Base-by-base conservation (phyloP, 1,140 invertebrate genomes). In the Prorops nasuta region DNA sequence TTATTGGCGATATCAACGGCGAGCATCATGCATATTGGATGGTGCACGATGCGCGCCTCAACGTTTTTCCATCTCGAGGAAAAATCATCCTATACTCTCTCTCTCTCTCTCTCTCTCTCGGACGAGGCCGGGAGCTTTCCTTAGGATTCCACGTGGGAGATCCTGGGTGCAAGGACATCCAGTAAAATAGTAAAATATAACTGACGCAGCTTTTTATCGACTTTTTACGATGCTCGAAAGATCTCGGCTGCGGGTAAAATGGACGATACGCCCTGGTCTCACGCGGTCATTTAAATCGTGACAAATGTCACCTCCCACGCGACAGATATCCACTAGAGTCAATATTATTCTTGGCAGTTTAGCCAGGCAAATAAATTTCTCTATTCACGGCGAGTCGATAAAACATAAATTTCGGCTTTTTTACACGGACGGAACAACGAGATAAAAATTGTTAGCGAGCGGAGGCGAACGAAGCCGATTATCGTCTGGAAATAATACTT, bases 181-280 rank as follows among this genome's bases (percentile, higher is more conserved):
- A 57, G 58, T 60, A 62, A 62, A 60, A 62, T 57, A 62, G 59
- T 60, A 54, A 57, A 62, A 60, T 57, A 60, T 60, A 54, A 34
- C 54, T 47, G 31, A 16, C 20, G 12, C 22, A 39, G n/a, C 28
- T 56, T 60, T 51, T 61, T 56, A 56, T 56, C 53, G 49, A 20
- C 46, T 19, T 44, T 62, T 62, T 62, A 61, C 35, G 59, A 57
- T 39, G 31, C 45, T 56, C 51, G 42, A 69, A 66, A 60, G 55
- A 47, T 51, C 7, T 50, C 49, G 24, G 32, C 22, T 32, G 22
- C 46, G 22, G 39, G 24, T 43, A 28, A 50, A 48, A 53, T 55
- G 46, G 51, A 62, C 54, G 49, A 47, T 40, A 40, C 39, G 54
- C 22, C 17, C 47, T 58, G 62, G 65, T 68, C 64, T 52, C 43